phyloP scores from a whole-genome alignment of 2,113 vertebrate genomes.

The Microtus richardsoni region DNA sequence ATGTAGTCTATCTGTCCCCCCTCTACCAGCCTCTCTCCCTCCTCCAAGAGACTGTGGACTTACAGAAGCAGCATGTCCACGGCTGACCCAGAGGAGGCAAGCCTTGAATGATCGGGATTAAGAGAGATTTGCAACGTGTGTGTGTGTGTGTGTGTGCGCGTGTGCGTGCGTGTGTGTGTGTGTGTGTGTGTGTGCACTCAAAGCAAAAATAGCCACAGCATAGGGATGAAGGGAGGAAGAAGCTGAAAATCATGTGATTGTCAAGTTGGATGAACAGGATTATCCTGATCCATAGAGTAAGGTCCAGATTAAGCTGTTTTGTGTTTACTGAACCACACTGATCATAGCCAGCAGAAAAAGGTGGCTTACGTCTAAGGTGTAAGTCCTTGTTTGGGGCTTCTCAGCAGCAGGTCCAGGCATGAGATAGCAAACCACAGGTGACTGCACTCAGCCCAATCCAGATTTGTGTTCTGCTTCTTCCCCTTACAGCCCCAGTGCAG shows the following conservation, averaged over 20 bases:
- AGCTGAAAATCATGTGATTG: background rate
- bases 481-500: background rate
- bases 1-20: background rate
- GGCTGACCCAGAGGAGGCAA: background rate
- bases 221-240: background rate
- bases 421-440: background rate
- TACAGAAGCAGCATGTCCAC: too few relatives aligned
- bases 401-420: background rate
- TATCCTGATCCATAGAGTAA: background rate
- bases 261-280: background rate
- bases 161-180: fast-evolving
- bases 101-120: background rate
- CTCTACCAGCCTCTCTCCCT: background rate
- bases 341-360: background rate
- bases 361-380: background rate
- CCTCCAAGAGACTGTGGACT: background rate
- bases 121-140: background rate
- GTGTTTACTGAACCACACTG: background rate
- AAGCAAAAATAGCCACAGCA: background rate
- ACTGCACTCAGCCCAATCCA: background rate
- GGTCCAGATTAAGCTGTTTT: background rate
- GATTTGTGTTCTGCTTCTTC: background rate
- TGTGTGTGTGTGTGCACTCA: background rate
- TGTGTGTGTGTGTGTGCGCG: fast-evolving
- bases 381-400: background rate